These are phyloP conservation scores for Lethocerus indicus DNA, from an alignment of 1,140 invertebrate genomes.

Conservation along the genomic window DNA sequence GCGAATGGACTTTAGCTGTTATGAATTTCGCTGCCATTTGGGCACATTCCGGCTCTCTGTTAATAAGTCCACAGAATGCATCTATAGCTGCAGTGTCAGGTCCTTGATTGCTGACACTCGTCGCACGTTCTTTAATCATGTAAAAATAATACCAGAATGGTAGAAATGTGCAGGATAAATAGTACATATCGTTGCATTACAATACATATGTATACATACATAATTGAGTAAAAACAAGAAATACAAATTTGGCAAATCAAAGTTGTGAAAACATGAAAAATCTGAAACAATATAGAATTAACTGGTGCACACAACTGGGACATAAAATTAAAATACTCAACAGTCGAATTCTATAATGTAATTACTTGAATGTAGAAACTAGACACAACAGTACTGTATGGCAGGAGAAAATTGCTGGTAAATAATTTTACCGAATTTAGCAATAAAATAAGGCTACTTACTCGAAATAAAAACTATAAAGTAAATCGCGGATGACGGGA, in stretches of 20 bases:
- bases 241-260: not conserved
- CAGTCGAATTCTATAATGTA: no score
- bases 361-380: no score
- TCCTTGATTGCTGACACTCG: slow-evolving; percentile 44
- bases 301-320: no score
- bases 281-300: no score
- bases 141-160: slow-evolving; percentile 15
- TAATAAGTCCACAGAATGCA: slow-evolving; percentile 60
- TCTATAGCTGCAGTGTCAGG: slow-evolving; percentile 53
- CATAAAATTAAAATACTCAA: no score
- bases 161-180: not conserved
- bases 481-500: no score
- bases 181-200: not conserved
- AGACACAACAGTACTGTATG: no score
- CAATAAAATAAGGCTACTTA: no score
- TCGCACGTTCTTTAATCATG: slow-evolving; percentile 45
- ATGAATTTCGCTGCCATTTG: slow-evolving; percentile 61
- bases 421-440: no score
- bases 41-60: slow-evolving; percentile 54
- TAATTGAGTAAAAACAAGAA: not conserved
- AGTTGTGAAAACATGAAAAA: no score
- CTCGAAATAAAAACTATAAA: no score
- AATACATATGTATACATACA: not conserved
- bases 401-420: no score
- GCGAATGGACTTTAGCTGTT: slow-evolving; percentile 66